Evolutionary conservation across 2,797 vertebrate genomes (phyloP).

Genomic region (Sebastes miniatus): DNA sequence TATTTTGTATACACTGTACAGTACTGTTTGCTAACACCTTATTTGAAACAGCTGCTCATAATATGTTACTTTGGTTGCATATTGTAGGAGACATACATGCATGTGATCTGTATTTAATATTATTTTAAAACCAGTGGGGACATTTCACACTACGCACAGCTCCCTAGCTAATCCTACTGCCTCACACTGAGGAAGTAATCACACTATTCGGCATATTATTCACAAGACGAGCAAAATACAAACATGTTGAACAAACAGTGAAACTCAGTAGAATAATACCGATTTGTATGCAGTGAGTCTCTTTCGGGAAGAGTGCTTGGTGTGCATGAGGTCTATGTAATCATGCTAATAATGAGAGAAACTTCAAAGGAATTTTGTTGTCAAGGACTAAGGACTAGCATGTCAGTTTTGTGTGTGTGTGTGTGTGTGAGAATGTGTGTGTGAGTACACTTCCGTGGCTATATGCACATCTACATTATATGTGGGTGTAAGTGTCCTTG

Average conservation of each 20-base stretch:
- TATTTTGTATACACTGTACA: too few species aligned
- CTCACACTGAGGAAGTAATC: neutral
- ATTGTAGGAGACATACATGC: neutral
- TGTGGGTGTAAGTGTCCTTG: conserved; percentile 2
- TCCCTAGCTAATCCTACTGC: neutral
- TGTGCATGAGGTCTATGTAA: conserved; percentile 16
- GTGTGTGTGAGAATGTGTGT: neutral
- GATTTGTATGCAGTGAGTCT: conserved; percentile 17
- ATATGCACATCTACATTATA: neutral
- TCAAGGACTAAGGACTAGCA: neutral
- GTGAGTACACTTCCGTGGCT: conserved; percentile 3
- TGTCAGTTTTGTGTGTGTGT: neutral
- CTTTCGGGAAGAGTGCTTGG: neutral
- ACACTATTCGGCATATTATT: conserved; percentile 13
- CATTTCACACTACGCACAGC: neutral
- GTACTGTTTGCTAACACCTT: too few species aligned
- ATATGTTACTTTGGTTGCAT: neutral
- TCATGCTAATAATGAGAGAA: conserved; percentile 28
- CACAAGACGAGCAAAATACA: conserved; percentile 15
- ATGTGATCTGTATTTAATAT: neutral
- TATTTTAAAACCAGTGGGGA: neutral
- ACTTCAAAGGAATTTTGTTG: conserved; percentile 25
- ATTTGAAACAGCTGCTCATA: neutral
- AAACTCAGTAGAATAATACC: neutral
- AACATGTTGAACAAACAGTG: conserved; percentile 19